Evolutionary conservation across 2,797 vertebrate species (phyloP), one percentile per base, ranked within the genome.

Genomic region (Diplodus sargus): DNA sequence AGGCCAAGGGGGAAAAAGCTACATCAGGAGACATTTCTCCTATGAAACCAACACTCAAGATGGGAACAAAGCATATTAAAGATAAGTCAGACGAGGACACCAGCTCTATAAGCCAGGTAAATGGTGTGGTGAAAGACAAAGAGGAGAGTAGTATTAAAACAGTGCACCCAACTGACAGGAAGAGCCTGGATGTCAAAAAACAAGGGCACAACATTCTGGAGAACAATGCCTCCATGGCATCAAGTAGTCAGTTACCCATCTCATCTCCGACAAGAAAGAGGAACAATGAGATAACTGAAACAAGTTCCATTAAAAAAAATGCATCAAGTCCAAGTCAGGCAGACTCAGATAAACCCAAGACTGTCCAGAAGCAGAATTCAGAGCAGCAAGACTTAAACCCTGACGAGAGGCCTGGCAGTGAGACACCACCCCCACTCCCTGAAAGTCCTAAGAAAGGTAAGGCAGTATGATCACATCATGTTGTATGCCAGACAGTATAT

Each of bases 401-500:
- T 48, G 86, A 74, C 3, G 74, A 86, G 45, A 92, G 73, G 69
- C 43, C 70, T 57, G 61, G 60, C 13, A 69, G 42, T 34, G 87
- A 91, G 67, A 83, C 65, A 0, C 70, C 66, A 12, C 17, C 76
- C 1, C 9, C 4, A 0, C 77, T 45, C 0, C 53, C 85, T n/a
- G 89, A 76, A 42, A 89, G 83, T 74, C 86, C 91, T 2, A 85
- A 81, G 30, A 93, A 87, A 91, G 92, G 93, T 94, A 84, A 82
- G 81, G 58, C 13, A 70, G 1, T 9, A 42, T 7, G 2, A 25
- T 23, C 16, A 60, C 28, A 52, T 45, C 23, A 67, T n/a, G 13
- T 30, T 52, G 14, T 48, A 20, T 30, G 42, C 13, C 39, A 10
- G 18, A 34, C 42, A 34, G 34, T 66, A 20, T 42, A 53, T 62